Base-by-base conservation (phyloP, 1,140 invertebrate species). In the Listronotus oregonensis region DNA sequence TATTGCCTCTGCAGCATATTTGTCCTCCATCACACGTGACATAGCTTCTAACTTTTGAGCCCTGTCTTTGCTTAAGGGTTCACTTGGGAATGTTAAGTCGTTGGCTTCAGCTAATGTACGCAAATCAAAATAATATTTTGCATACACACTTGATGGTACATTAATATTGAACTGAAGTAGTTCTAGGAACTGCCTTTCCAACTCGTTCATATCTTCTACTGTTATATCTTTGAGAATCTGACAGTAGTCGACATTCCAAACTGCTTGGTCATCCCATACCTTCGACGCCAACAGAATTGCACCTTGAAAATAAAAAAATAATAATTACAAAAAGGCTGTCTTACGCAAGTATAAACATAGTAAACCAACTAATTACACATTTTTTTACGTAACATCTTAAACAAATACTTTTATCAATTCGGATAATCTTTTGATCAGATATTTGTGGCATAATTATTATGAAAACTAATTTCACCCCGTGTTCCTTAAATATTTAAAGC, bases 201-300 rank as follows among this genome's bases (percentile, higher is more conserved):
- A 81, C 82, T 99, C 97, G 82, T 99, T 99, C 97, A 99, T 99
- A 79, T 99, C 96, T 85, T 99, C 96, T 4, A 99, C 97, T 37
- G 94, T 95, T 64, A 98, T 97, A 79, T 99, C 97, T 82, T 97
- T 97, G 31, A 99, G 83, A 78, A 99, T 99, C 86, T 99, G 97
- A 82, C 97, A 99, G 82, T 99, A 99, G 82, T 99, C 98, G 18
- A 99, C 96, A 85, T 99, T 99, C 98, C 98, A 99, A 6, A 99
- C 97, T 46, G 97, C 97, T 81, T 99, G 98, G 82, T 99, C 98
- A 80, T 99, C 98, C 98, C 98, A 99, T 31, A 97, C 98, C 84
- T 99, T 99, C n/a, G 96, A 98, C 6, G 98, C 96, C 64, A 99
- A 82, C 70, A 99, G 84, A 78, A 99, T 98, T 69, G 97, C 96